Evolutionary conservation across 2,888 invertebrate genomes (phyloP).

Genomic region (Marronus borbonicus): DNA sequence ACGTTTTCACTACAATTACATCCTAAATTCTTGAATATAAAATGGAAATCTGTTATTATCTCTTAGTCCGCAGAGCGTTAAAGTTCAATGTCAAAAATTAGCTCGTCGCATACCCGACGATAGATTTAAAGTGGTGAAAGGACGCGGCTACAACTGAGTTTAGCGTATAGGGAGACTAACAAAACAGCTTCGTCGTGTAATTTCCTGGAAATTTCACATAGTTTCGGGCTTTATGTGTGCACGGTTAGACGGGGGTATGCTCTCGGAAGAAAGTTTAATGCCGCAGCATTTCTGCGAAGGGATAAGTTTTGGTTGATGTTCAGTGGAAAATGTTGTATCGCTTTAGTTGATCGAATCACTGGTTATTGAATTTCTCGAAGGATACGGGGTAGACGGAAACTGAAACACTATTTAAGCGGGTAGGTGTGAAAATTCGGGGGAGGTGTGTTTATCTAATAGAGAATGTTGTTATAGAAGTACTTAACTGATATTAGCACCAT

Average conservation of each 20-base stretch:
- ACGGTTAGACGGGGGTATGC: background rate
- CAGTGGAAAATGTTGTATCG: background rate
- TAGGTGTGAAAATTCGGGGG: too few relatives aligned
- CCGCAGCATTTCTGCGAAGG: background rate
- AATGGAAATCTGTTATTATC: background rate
- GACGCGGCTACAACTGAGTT: background rate
- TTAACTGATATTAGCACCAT: too few relatives aligned
- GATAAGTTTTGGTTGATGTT: constrained; percentile 6
- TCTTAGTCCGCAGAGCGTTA: background rate
- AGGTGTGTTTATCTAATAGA: too few relatives aligned
- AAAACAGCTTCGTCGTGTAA: constrained; percentile 34
- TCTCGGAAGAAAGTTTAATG: background rate
- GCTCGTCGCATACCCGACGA: background rate
- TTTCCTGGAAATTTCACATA: constrained; percentile 41
- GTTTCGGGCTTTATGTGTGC: constrained; percentile 25
- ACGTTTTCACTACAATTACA: too few relatives aligned
- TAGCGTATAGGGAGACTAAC: background rate
- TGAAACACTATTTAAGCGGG: too few relatives aligned
- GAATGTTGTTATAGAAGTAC: too few relatives aligned
- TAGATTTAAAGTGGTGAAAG: background rate
- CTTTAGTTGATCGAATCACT: constrained; percentile 14
- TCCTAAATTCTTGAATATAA: background rate
- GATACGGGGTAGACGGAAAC: too few relatives aligned
- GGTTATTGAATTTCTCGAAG: background rate
- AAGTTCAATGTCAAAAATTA: constrained; percentile 31